Percentiles rank a stretch among this genome's conserved stretches.
Conservation (phyloP, 2,113 vertebrate genomes). For the Burhinus oedicnemus region DNA sequence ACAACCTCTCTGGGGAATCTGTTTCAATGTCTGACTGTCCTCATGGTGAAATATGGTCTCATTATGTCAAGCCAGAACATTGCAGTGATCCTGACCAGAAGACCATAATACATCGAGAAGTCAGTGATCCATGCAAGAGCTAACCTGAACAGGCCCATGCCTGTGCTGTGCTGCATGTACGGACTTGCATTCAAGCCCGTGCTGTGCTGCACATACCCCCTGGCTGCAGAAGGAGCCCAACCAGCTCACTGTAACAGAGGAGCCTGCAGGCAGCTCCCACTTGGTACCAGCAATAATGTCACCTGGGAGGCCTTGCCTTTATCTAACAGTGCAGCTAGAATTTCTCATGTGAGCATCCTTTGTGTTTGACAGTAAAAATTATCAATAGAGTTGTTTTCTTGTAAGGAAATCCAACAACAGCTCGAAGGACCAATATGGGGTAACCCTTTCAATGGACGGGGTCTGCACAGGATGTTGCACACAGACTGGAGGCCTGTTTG, state of each 20-base stretch:
- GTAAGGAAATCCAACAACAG: not conserved
- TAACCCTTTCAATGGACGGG: not conserved
- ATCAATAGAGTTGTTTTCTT: not conserved
- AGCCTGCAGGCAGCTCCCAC: not conserved
- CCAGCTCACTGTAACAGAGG: not conserved
- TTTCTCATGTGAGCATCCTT: not conserved
- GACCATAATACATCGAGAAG: accelerated
- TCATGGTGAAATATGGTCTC: not conserved
- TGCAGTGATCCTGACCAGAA: accelerated
- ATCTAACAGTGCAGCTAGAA: not conserved
- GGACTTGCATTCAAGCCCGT: accelerated
- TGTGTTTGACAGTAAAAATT: not conserved
- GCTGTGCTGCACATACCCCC: not conserved
- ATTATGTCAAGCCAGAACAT: not conserved
- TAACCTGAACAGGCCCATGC: not conserved
- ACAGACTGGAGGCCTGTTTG: not conserved
- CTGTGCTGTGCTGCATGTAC: not conserved
- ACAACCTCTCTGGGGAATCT: not conserved
- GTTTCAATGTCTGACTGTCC: not conserved
- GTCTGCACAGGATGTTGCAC: not conserved
- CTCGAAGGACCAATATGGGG: not conserved
- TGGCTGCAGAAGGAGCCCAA: not conserved
- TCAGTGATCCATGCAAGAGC: not conserved
- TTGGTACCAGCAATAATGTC: not conserved
- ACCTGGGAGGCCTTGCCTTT: not conserved